These are phyloP conservation scores for Pardosa pseudoannulata DNA, from an alignment of 2,888 invertebrate species.

Conservation along the genomic window DNA sequence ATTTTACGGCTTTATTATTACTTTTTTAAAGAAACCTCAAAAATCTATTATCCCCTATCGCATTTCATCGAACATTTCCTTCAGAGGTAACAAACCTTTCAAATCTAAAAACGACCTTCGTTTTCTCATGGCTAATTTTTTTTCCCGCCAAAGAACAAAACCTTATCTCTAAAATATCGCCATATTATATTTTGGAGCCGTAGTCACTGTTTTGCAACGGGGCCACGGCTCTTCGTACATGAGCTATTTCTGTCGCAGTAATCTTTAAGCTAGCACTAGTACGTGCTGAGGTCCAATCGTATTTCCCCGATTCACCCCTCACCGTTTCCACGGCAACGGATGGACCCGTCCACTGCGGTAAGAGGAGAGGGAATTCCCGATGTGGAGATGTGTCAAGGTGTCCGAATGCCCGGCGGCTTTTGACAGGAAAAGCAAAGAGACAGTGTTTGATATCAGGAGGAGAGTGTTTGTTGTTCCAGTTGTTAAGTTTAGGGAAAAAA, in stretches of 20 bases:
- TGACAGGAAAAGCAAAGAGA: background rate
- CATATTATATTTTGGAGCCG: constrained; percentile 29
- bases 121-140: constrained; percentile 4
- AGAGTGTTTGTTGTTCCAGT: constrained; percentile 19
- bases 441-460: background rate
- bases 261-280: constrained; percentile 68
- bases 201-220: constrained; percentile 56
- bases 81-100: background rate
- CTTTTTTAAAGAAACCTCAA: background rate
- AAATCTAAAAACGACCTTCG: constrained; percentile 9
- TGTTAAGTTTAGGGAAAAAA: no score
- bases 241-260: constrained; percentile 68
- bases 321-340: constrained; percentile 46
- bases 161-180: constrained; percentile 25
- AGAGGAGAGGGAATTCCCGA: background rate
- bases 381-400: constrained; percentile 5
- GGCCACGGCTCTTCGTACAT: constrained; percentile 42
- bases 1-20: no score
- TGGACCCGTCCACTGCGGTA: constrained; percentile 29
- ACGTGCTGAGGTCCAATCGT: constrained; percentile 60
- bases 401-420: constrained; percentile 14
- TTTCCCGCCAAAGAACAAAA: constrained; percentile 1
- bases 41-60: background rate
- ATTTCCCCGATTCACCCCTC: constrained; percentile 57
- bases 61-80: constrained; percentile 3